Base-by-base conservation (phyloP, 2,113 vertebrate genomes). In the Corythornis vintsioides region DNA sequence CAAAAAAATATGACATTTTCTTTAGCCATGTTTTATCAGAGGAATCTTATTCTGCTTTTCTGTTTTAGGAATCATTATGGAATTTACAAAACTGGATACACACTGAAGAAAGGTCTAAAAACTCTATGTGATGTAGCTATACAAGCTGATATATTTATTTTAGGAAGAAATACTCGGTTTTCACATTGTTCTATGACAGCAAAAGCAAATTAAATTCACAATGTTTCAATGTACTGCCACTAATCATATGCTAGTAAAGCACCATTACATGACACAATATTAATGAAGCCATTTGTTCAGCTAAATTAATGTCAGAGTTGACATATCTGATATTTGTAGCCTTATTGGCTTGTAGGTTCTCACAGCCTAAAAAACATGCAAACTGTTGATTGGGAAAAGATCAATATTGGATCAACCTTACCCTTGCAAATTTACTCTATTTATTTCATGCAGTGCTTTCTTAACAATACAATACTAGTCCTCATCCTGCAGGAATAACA, bases 401-500 rank as follows among this genome's bases (percentile, higher is more conserved):
- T 88, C 50, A 84, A 50, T 78, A 71, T 11, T 66, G 20, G 31
- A 76, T 86, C 55, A 86, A 76, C 13, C 6, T 21, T 93, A 71
- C 16, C 21, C 48, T 91, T 94, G 64, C 28, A 89, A 60, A 74
- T 88, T 82, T 95, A 29, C 22, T 93, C 52, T 78, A 11, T 60
- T 70, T 84, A 66, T 60, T 82, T 80, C 15, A 70, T 69, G 14
- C 45, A 43, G 13, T 65, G 18, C 40, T 77, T 86, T 61, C 52
- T 77, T 76, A 45, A 48, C 3, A 1, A 15, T 70, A 53, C 47
- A 26, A 48, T 47, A 31, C 7, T 63, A 69, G 19, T 56, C 59
- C 45, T 89, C n/a, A 84, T 75, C 56, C 50, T 92, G 25, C 13
- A 88, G 69, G 42, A 70, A 86, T 67, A 92, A 77, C 15, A 88